Percentiles rank a stretch among this genome's conserved stretches.
Evolutionary conservation across 2,113 vertebrate species (phyloP).

Genomic region (Saguinus midas): DNA sequence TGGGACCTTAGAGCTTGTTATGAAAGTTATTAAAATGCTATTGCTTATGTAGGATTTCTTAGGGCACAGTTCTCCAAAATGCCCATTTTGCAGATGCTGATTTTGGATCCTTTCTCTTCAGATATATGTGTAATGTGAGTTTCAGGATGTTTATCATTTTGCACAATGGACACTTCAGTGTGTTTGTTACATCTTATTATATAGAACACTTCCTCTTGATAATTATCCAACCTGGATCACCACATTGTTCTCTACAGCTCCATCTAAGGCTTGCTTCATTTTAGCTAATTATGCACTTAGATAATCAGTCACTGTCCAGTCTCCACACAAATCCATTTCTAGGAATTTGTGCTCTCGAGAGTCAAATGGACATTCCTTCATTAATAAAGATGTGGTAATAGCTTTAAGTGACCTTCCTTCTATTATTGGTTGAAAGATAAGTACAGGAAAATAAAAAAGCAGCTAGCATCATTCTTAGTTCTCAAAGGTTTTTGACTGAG

Average conservation of each 20-base stretch:
- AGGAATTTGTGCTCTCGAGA: neutral
- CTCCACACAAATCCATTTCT: neutral
- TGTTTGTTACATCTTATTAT: neutral
- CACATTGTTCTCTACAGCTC: neutral
- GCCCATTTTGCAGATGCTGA: neutral
- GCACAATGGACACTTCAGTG: neutral
- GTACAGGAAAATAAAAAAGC: neutral
- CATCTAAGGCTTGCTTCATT: neutral
- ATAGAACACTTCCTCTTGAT: neutral
- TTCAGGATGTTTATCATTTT: neutral
- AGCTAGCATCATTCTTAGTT: neutral
- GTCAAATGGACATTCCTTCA: neutral
- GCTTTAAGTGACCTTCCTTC: neutral
- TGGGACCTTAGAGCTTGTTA: neutral
- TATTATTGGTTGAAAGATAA: neutral
- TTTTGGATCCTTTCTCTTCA: neutral
- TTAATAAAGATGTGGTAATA: neutral
- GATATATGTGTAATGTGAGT: neutral
- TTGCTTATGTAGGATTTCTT: neutral
- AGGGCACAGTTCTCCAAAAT: neutral
- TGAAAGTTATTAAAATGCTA: neutral
- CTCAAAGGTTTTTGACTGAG: neutral
- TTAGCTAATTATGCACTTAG: neutral
- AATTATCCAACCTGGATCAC: neutral
- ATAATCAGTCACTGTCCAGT: neutral